Evolutionary conservation across 2,797 vertebrate genomes (phyloP).

Genomic region (Takifugu rubripes): DNA sequence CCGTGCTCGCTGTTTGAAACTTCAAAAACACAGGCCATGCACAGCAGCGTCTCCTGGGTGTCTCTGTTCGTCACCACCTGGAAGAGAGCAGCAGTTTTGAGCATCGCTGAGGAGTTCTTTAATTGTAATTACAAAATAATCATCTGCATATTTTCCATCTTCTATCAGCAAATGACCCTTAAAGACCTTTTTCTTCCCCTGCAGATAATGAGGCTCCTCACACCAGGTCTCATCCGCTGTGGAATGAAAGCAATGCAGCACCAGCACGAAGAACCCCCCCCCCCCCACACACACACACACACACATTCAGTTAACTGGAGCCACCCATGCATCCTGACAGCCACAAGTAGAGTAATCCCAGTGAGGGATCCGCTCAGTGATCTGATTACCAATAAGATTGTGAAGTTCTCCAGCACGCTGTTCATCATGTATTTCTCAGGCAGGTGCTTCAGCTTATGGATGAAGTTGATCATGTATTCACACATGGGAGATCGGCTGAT

Average conservation of each 20-base stretch:
- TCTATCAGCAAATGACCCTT: too few species aligned
- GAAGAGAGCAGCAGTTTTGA: constrained; percentile 13
- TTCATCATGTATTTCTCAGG: constrained; percentile 99
- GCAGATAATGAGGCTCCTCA: constrained; percentile 69
- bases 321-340: constrained; percentile 42
- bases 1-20: constrained; percentile 99
- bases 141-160: neutral
- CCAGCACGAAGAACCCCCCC: constrained; percentile 18
- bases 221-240: constrained; percentile 57
- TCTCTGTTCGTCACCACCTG: constrained; percentile 99
- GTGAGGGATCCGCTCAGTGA: constrained; percentile 19
- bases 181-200: constrained; percentile 41
- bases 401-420: constrained; percentile 99
- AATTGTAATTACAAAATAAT: neutral
- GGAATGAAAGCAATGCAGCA: constrained; percentile 73
- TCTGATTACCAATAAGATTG: constrained; percentile 92
- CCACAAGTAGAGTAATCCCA: neutral
- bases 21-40: constrained; percentile 99
- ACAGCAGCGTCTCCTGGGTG: constrained; percentile 98
- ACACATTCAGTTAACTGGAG: constrained; percentile 19
- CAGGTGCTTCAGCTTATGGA: constrained; percentile 99
- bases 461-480: constrained; percentile 99
- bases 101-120: neutral
- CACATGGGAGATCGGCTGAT: constrained; percentile 99
- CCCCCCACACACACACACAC: neutral